Percentiles rank a stretch among this genome's conserved stretches.
Conservation (phyloP, 1,140 invertebrate genomes). For the Leptestheria dahalacensis region DNA sequence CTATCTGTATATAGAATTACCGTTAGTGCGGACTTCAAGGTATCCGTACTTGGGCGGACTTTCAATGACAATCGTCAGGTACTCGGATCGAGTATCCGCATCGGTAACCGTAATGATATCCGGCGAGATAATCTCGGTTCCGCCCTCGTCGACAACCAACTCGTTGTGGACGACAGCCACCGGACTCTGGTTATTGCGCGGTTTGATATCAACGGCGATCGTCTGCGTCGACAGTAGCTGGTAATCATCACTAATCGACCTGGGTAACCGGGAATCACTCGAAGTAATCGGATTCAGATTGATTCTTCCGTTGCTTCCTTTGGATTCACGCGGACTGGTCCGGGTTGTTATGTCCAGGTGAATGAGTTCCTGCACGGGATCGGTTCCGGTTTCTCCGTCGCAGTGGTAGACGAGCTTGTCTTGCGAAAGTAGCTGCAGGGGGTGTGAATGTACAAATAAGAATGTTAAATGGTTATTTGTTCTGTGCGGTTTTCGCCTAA, state of each 20-base stretch:
- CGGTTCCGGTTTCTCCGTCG: background rate
- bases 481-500: background rate
- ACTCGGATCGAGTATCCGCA: background rate
- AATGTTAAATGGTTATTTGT: background rate
- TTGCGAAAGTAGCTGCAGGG: background rate
- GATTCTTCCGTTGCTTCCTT: background rate
- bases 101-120: slow-evolving; percentile 11
- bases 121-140: slow-evolving; percentile 11
- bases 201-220: slow-evolving; percentile 7
- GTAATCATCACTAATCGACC: background rate
- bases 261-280: no score
- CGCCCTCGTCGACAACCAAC: slow-evolving; percentile 13
- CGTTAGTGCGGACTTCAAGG: background rate
- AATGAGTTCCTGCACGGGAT: background rate
- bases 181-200: slow-evolving; percentile 12
- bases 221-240: background rate
- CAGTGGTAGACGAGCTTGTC: background rate
- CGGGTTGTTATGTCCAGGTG: background rate
- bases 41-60: slow-evolving; percentile 4
- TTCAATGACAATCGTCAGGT: slow-evolving; percentile 5
- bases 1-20: no score
- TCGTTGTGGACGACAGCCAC: slow-evolving; percentile 7
- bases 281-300: background rate
- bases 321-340: no score
- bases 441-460: background rate